phyloP scores from a whole-genome alignment of 2,113 vertebrate genomes.

The Rhinogobius similis region DNA sequence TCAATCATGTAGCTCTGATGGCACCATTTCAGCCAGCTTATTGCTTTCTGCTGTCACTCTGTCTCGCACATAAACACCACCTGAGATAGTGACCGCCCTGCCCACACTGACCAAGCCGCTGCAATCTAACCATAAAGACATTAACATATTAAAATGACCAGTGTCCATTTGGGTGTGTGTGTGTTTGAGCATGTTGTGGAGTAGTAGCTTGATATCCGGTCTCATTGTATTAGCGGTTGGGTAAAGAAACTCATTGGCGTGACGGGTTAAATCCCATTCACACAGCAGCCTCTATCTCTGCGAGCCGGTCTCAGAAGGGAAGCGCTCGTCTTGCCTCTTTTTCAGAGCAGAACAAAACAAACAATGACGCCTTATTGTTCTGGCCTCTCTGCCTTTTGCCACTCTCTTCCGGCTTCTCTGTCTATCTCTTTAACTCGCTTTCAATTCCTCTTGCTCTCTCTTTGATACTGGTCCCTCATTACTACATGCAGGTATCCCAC shows the following conservation, averaged over 20 bases:
- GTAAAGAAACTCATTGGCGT: constrained; percentile 78
- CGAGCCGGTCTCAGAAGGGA: constrained; percentile 74
- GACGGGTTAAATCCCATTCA: constrained; percentile 78
- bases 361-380: constrained; percentile 77
- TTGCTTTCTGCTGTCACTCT: constrained; percentile 86
- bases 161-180: constrained; percentile 39
- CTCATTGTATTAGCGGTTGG: constrained; percentile 74
- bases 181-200: constrained; percentile 37
- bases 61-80: constrained; percentile 49
- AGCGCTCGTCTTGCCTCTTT: constrained; percentile 74
- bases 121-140: constrained; percentile 44
- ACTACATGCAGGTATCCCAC: constrained; percentile 36
- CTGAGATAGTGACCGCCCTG: constrained; percentile 33
- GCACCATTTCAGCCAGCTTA: constrained; percentile 99
- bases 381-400: constrained; percentile 62
- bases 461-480: constrained; percentile 18
- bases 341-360: constrained; percentile 79
- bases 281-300: constrained; percentile 73
- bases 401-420: constrained; percentile 57
- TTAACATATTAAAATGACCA: constrained; percentile 60
- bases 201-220: constrained; percentile 70
- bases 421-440: constrained; percentile 30
- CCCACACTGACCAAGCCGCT: constrained; percentile 36
- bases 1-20: constrained; percentile 99
- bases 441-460: constrained; percentile 16